Percentiles rank a stretch among this genome's conserved stretches.
These are phyloP conservation scores for Mus caroli DNA, from an alignment of 2,797 vertebrate species.

Conservation along the genomic window DNA sequence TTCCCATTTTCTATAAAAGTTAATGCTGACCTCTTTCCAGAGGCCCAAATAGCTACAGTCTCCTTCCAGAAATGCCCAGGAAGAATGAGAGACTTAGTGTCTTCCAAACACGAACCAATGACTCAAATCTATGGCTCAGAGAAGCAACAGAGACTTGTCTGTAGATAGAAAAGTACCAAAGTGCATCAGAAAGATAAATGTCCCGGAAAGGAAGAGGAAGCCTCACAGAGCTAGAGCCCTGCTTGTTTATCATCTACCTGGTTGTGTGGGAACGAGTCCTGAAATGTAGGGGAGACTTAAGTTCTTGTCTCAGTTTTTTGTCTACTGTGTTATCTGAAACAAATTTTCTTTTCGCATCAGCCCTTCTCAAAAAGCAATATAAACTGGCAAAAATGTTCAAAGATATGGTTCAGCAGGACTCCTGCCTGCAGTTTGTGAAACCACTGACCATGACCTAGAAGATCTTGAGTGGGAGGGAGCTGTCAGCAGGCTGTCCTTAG, in stretches of 20 bases:
- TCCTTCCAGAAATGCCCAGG: not conserved
- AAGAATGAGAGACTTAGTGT: not conserved
- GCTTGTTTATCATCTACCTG: not conserved
- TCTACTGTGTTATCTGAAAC: not conserved
- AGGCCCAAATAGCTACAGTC: not conserved
- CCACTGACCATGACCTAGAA: slow-evolving; percentile 18
- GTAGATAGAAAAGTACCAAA: not conserved
- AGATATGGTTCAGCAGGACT: not conserved
- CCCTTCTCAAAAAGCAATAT: slow-evolving; percentile 62
- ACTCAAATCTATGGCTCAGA: not conserved
- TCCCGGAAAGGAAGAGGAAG: not conserved
- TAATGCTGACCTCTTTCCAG: not conserved
- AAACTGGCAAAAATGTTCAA: not conserved
- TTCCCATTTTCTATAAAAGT: not conserved
- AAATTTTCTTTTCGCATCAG: slow-evolving; percentile 32
- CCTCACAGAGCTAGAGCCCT: no score
- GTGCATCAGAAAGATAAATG: not conserved
- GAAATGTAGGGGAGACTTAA: not conserved
- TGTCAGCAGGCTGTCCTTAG: not conserved
- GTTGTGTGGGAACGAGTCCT: not conserved
- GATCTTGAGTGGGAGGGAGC: not conserved
- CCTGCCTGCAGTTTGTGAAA: slow-evolving; percentile 50
- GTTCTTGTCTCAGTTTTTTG: not conserved
- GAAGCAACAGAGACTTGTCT: slow-evolving; percentile 9
- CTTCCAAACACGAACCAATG: not conserved